Percentiles rank a stretch among this genome's conserved stretches.
These are phyloP conservation scores for Halictus rubicundus DNA, from an alignment of 1,140 invertebrate species.

Conservation along the genomic window DNA sequence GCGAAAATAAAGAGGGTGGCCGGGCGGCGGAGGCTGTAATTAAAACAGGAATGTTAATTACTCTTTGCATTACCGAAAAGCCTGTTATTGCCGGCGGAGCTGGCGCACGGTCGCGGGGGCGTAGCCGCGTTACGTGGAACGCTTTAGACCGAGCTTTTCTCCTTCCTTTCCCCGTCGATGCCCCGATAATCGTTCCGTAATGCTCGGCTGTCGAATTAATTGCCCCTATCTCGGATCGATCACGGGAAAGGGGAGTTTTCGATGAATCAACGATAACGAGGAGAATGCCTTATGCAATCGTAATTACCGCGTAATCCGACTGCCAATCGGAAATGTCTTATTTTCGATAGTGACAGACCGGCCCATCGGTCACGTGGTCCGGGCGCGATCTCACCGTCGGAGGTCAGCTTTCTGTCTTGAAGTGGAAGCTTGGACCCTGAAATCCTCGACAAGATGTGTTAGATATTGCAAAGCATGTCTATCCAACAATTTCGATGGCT, in stretches of 20 bases:
- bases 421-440: too few species aligned
- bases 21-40: slow-evolving; percentile 72
- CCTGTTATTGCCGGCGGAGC: slow-evolving; percentile 70
- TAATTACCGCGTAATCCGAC: slow-evolving; percentile 26
- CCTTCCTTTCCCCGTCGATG: slow-evolving; percentile 10
- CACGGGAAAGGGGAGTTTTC: slow-evolving; percentile 24
- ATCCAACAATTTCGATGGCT: too few species aligned
- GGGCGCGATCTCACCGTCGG: too few species aligned
- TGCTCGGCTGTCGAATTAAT: slow-evolving; percentile 46
- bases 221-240: slow-evolving; percentile 41
- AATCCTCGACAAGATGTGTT: too few species aligned
- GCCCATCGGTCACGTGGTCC: not conserved
- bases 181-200: slow-evolving; percentile 33
- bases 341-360: slow-evolving; percentile 24
- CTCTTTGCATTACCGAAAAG: slow-evolving; percentile 79
- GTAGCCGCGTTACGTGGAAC: slow-evolving; percentile 24
- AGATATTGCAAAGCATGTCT: too few species aligned
- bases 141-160: slow-evolving; percentile 28
- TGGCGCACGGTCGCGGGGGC: slow-evolving; percentile 18
- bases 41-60: slow-evolving; percentile 81
- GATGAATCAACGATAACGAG: slow-evolving; percentile 39
- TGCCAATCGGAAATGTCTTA: slow-evolving; percentile 47
- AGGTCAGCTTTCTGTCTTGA: too few species aligned
- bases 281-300: slow-evolving; percentile 31
- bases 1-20: slow-evolving; percentile 72